phyloP scores from a whole-genome alignment of 1,140 invertebrate species.

The Drosophila grimshawi region DNA sequence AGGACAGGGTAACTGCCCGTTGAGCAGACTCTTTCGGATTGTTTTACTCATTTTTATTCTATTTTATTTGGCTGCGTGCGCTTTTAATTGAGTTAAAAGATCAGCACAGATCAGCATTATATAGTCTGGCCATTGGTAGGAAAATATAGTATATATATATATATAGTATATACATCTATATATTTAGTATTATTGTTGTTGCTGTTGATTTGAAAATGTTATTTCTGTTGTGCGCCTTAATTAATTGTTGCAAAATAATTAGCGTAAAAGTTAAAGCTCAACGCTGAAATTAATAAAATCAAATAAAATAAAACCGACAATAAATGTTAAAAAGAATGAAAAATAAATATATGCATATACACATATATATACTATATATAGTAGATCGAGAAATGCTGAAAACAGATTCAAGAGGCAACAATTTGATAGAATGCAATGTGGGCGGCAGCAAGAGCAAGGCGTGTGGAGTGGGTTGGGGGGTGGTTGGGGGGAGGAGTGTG shows the following conservation, averaged over 20 bases:
- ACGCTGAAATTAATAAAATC: constrained; percentile 61
- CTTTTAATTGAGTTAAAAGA: constrained; percentile 82
- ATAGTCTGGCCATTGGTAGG: constrained; percentile 29
- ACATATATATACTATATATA: background rate
- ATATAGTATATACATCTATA: constrained; percentile 14
- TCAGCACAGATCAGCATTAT: constrained; percentile 69
- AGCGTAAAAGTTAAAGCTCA: constrained; percentile 77
- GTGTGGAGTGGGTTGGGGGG: background rate
- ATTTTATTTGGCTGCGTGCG: constrained; percentile 65
- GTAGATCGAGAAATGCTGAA: background rate
- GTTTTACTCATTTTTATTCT: constrained; percentile 34
- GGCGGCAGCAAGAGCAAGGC: background rate
- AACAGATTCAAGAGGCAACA: background rate
- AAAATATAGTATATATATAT: constrained; percentile 1
- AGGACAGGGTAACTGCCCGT: background rate
- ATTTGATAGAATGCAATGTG: background rate
- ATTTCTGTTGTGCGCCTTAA: constrained; percentile 73
- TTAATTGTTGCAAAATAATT: constrained; percentile 80
- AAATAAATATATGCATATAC: background rate
- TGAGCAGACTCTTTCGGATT: background rate
- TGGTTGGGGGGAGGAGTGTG: background rate
- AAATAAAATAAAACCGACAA: constrained; percentile 41
- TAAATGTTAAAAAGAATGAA: background rate
- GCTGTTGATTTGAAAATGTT: constrained; percentile 49
- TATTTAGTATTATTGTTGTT: constrained; percentile 7